A percentile compares a stretch with the other conserved stretches of the same genome.
phyloP scores from a whole-genome alignment of 2,888 invertebrate species.

The Stictocephala bisonia region DNA sequence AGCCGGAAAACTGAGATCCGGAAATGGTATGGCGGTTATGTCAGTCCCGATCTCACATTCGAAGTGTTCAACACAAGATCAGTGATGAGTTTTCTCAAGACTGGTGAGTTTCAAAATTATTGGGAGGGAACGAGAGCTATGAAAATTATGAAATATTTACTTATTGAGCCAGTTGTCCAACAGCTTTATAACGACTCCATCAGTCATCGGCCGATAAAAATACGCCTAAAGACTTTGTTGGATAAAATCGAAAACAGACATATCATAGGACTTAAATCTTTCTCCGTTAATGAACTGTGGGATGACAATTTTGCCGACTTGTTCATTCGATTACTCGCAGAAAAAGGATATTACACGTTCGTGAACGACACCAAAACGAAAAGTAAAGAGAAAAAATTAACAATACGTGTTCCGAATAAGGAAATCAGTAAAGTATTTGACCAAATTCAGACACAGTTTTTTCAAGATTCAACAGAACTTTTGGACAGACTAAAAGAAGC shows the following conservation, averaged over 20 bases:
- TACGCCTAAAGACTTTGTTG: background rate
- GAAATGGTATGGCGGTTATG: slow-evolving; percentile 11
- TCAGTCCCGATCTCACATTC: slow-evolving; percentile 9
- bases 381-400: background rate
- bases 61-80: slow-evolving; percentile 20
- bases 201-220: background rate
- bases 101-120: slow-evolving; percentile 12
- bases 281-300: slow-evolving; percentile 15
- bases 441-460: background rate
- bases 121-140: slow-evolving; percentile 8
- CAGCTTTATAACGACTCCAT: background rate
- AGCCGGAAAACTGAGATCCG: slow-evolving; percentile 1
- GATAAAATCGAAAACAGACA: background rate
- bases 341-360: slow-evolving; percentile 5
- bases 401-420: background rate
- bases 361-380: background rate
- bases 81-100: background rate
- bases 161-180: background rate
- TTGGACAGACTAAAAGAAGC: slow-evolving; percentile 13
- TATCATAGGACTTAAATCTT: slow-evolving; percentile 5
- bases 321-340: background rate
- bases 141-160: background rate
- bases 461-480: slow-evolving; percentile 1
- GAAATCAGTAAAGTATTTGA: slow-evolving; percentile 1
- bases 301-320: slow-evolving; percentile 4